These are phyloP conservation scores for Simalia tracyae DNA, from an alignment of 2,797 vertebrate species.

Conservation along the genomic window DNA sequence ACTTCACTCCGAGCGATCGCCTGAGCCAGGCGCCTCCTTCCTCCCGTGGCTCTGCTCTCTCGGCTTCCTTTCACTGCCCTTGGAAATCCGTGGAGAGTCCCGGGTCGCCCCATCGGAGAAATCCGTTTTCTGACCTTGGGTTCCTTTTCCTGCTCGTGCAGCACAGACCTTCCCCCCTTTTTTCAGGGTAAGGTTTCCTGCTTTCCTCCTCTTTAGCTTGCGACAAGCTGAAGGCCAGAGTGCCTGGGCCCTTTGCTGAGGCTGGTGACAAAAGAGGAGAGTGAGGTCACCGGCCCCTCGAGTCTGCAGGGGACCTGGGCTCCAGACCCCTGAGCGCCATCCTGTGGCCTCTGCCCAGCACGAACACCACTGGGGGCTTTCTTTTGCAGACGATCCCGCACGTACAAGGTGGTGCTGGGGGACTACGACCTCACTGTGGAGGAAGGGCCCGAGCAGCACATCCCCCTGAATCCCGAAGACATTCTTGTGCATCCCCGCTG, in stretches of 20 bases:
- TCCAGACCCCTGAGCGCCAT: background rate
- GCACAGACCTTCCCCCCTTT: too few species aligned
- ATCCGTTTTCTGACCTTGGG: too few species aligned
- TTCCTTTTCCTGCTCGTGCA: too few species aligned
- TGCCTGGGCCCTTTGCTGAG: background rate
- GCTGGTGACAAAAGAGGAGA: too few species aligned
- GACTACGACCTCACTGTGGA: conserved; percentile 71
- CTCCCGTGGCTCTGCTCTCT: background rate
- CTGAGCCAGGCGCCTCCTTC: background rate
- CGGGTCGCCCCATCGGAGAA: too few species aligned
- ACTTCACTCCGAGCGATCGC: too few species aligned
- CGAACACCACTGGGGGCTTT: fast-evolving
- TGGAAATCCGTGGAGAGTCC: too few species aligned
- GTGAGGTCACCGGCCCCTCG: background rate
- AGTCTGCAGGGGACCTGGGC: background rate
- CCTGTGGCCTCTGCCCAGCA: too few species aligned
- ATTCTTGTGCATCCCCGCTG: conserved; percentile 78
- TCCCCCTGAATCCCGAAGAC: conserved; percentile 64
- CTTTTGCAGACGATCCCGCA: conserved; percentile 67
- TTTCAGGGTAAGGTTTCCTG: background rate
- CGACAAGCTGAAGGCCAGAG: background rate
- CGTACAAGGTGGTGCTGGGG: conserved; percentile 78
- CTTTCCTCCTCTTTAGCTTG: background rate
- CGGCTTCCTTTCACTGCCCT: too few species aligned
- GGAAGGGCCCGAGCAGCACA: conserved; percentile 77